Percentiles rank a stretch among this genome's conserved stretches.
These are phyloP conservation scores for Clunio marinus DNA, from an alignment of 2,888 invertebrate genomes.

Conservation along the genomic window DNA sequence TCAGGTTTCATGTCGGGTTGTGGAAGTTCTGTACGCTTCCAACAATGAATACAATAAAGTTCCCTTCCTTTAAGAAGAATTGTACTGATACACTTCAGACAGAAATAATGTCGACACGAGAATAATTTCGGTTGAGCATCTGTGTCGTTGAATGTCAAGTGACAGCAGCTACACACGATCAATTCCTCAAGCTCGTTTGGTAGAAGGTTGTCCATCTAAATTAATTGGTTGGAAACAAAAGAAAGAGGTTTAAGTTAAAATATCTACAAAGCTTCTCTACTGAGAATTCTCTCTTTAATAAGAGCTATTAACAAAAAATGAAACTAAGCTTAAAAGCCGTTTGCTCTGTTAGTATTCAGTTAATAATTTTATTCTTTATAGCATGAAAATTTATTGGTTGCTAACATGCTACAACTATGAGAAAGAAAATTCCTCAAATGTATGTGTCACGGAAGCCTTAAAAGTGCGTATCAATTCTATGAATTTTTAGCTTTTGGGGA, in stretches of 20 bases:
- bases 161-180: constrained; percentile 70
- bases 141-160: constrained; percentile 67
- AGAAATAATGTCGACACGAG: constrained; percentile 73
- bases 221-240: not conserved
- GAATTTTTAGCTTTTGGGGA: too few relatives aligned
- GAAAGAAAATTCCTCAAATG: not conserved
- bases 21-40: constrained; percentile 66
- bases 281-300: not conserved
- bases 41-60: constrained; percentile 68
- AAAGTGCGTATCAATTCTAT: constrained; percentile 21
- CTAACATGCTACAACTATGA: not conserved
- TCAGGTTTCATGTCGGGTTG: constrained; percentile 62
- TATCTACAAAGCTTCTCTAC: not conserved
- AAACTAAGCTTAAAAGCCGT: not conserved
- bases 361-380: not conserved
- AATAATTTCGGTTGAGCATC: constrained; percentile 70
- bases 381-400: constrained; percentile 14
- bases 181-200: constrained; percentile 68
- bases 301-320: too few relatives aligned
- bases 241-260: not conserved
- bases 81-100: constrained; percentile 67
- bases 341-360: too few relatives aligned
- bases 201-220: constrained; percentile 58
- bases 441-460: constrained; percentile 15
- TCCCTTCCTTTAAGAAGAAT: constrained; percentile 64